These are phyloP conservation scores for Noctua janthe DNA, from an alignment of 2,888 invertebrate species.

Conservation along the genomic window DNA sequence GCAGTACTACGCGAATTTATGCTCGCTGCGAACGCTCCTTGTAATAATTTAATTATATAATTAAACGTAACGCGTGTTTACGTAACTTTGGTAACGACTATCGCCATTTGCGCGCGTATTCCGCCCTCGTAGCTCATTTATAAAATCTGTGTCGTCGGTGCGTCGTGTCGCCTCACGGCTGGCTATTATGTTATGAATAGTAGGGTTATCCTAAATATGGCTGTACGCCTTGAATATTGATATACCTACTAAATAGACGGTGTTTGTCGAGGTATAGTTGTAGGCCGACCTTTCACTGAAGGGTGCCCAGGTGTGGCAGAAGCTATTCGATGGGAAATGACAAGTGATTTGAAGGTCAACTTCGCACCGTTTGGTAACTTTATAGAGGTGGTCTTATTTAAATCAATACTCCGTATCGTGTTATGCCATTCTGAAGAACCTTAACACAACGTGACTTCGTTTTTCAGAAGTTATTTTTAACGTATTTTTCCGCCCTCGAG, in stretches of 20 bases:
- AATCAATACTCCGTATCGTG: slow-evolving; percentile 31
- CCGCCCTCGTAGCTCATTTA: slow-evolving; percentile 67
- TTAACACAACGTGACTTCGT: slow-evolving; percentile 4
- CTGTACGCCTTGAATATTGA: slow-evolving; percentile 64
- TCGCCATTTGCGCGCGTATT: slow-evolving; percentile 64
- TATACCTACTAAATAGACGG: slow-evolving; percentile 33
- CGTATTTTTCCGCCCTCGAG: slow-evolving; percentile 14
- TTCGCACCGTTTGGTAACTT: slow-evolving; percentile 10
- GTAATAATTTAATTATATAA: slow-evolving; percentile 67
- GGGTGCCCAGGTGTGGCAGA: slow-evolving; percentile 5
- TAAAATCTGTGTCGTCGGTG: slow-evolving; percentile 64
- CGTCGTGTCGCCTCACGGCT: slow-evolving; percentile 46
- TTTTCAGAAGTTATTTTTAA: slow-evolving; percentile 20
- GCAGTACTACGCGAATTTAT: slow-evolving; percentile 55
- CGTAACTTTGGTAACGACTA: slow-evolving; percentile 65
- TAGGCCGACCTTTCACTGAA: slow-evolving; percentile 8
- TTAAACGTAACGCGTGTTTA: slow-evolving; percentile 68
- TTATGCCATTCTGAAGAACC: not conserved
- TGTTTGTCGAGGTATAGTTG: not conserved
- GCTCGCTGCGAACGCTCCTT: slow-evolving; percentile 56
- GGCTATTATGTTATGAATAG: slow-evolving; percentile 58
- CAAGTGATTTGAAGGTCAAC: slow-evolving; percentile 36
- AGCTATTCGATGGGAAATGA: slow-evolving; percentile 34
- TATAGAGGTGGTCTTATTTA: slow-evolving; percentile 19
- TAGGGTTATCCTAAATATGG: slow-evolving; percentile 49